Evolutionary conservation across 2,797 vertebrate genomes (phyloP).

Genomic region (Semotilus atromaculatus): DNA sequence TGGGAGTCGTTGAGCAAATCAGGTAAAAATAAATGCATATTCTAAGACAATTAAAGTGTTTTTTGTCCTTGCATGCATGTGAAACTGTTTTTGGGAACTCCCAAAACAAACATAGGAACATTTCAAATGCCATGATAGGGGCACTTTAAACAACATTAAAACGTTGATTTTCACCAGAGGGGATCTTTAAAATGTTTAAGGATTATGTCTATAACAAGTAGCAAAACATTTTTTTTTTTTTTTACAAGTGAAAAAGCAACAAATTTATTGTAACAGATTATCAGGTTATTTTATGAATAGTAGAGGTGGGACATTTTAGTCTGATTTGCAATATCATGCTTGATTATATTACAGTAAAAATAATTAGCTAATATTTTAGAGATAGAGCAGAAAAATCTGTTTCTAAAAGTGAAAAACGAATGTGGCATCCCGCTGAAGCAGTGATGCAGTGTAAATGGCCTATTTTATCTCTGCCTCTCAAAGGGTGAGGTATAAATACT

Average conservation of each 20-base stretch:
- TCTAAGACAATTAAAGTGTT: too few species aligned
- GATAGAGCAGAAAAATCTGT: background rate
- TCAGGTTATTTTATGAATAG: background rate
- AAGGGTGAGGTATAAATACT: slow-evolving; percentile 48
- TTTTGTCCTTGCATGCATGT: too few species aligned
- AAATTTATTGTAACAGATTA: background rate
- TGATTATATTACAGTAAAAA: slow-evolving; percentile 9
- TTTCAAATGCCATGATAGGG: too few species aligned
- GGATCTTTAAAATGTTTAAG: too few species aligned
- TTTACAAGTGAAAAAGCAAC: background rate
- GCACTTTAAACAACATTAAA: too few species aligned
- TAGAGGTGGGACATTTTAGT: background rate
- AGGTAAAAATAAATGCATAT: too few species aligned
- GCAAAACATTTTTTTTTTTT: background rate
- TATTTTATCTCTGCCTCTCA: slow-evolving; percentile 35
- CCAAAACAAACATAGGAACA: too few species aligned
- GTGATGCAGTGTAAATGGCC: slow-evolving; percentile 41
- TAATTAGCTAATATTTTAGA: background rate
- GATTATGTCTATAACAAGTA: too few species aligned
- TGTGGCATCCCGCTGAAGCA: background rate
- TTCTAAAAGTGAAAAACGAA: slow-evolving; percentile 19
- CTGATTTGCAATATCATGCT: background rate
- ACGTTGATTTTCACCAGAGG: too few species aligned
- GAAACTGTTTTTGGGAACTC: too few species aligned
- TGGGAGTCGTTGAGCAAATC: too few species aligned